Percentiles rank a stretch among this genome's conserved stretches.
These are phyloP conservation scores for Ciona savignyi DNA, from an alignment of 23 tunicate genomes.

Conservation along the genomic window DNA sequence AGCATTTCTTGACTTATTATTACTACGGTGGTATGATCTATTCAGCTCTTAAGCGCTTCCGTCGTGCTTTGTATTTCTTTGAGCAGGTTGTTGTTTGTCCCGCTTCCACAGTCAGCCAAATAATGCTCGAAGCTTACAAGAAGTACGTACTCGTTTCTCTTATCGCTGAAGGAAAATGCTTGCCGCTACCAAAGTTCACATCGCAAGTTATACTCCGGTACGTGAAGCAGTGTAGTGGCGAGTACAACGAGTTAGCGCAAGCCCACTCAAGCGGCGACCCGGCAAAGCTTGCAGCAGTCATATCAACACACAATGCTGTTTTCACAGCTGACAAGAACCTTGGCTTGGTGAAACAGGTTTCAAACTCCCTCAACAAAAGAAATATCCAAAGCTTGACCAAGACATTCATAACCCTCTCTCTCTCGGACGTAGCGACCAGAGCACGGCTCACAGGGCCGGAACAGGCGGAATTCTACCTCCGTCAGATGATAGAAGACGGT, in stretches of 20 bases:
- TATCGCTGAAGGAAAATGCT: slow-evolving; percentile 55
- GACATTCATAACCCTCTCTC: slow-evolving; percentile 73
- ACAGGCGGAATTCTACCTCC: slow-evolving; percentile 67
- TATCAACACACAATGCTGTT: slow-evolving; percentile 31
- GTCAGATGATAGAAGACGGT: slow-evolving; percentile 66
- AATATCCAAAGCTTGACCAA: slow-evolving; percentile 82
- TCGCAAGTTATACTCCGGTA: slow-evolving; percentile 64
- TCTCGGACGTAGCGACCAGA: slow-evolving; percentile 72
- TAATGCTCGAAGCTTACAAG: slow-evolving; percentile 83
- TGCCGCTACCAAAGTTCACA: slow-evolving; percentile 78
- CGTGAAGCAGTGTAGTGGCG: slow-evolving; percentile 31
- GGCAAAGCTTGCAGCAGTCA: slow-evolving; percentile 39
- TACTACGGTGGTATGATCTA: slow-evolving; percentile 92
- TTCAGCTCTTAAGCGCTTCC: slow-evolving; percentile 51
- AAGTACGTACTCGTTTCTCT: slow-evolving; percentile 55
- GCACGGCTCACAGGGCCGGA: slow-evolving; percentile 46
- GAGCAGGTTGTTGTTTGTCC: slow-evolving; percentile 88
- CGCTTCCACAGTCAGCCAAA: slow-evolving; percentile 67
- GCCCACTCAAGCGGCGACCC: slow-evolving; percentile 41
- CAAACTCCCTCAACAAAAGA: slow-evolving; percentile 39
- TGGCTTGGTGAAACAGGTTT: slow-evolving; percentile 70
- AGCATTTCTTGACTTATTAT: slow-evolving; percentile 67
- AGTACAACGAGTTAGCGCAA: slow-evolving; percentile 27
- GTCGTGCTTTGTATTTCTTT: slow-evolving; percentile 63
- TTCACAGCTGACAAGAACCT: slow-evolving; percentile 60